Percentiles rank a stretch among this genome's conserved stretches.
Evolutionary conservation across 2,888 invertebrate genomes (phyloP).

Genomic region (Cosmia trapezina): DNA sequence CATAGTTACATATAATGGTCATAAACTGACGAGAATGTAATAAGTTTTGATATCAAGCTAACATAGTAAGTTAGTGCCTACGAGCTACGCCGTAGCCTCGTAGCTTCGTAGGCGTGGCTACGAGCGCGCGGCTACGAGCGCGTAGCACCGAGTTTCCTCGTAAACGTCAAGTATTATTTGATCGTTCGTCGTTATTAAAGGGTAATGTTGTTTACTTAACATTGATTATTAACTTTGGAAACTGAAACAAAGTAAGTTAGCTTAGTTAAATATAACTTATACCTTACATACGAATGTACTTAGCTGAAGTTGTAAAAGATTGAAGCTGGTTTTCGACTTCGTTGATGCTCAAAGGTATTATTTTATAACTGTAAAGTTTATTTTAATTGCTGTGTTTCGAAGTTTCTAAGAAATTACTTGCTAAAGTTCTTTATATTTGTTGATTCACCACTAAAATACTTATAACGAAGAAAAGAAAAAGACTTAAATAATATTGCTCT

Average conservation of each 20-base stretch:
- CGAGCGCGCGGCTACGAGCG: slow-evolving; percentile 58
- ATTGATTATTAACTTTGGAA: slow-evolving; percentile 60
- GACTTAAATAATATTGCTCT: neutral
- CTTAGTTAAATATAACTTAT: slow-evolving; percentile 42
- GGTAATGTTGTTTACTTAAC: slow-evolving; percentile 57
- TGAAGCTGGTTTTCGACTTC: neutral
- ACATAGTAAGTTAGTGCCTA: slow-evolving; percentile 68
- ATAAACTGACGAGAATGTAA: slow-evolving; percentile 66
- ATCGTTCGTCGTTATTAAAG: slow-evolving; percentile 63
- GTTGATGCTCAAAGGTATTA: neutral
- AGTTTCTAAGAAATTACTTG: neutral
- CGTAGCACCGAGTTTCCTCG: slow-evolving; percentile 61
- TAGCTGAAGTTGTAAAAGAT: slow-evolving; percentile 12
- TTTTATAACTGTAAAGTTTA: neutral
- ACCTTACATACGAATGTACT: slow-evolving; percentile 13
- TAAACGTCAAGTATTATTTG: slow-evolving; percentile 66
- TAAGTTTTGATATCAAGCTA: slow-evolving; percentile 70
- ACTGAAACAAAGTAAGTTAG: slow-evolving; percentile 50
- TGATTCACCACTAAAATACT: neutral
- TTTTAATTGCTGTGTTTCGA: neutral
- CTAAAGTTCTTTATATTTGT: neutral
- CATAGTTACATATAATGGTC: slow-evolving; percentile 56
- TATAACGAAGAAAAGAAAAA: neutral
- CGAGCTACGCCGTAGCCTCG: slow-evolving; percentile 61
- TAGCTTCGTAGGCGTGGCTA: slow-evolving; percentile 62